Base-by-base conservation (phyloP, 2,888 invertebrate species). In the Tromatobia lineatoria region DNA sequence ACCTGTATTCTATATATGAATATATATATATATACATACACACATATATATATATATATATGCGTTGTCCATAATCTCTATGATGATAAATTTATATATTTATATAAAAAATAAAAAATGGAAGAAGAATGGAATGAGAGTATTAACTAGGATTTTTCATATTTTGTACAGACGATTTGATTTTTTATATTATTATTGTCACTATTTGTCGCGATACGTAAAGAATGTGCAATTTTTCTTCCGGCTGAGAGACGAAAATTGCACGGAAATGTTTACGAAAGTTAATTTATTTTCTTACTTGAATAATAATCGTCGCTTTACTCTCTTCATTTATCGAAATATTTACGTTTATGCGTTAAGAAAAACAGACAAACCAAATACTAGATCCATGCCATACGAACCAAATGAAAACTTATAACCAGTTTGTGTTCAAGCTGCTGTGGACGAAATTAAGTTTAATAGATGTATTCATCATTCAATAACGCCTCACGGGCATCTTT, bases 381-480 rank as follows among this genome's bases (percentile, higher is more conserved):
- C 90, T 92, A 93, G 91, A 91, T 91, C 88, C 92, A 93, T 92
- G 93, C 92, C 92, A 93, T 93, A 92, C 90, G 90, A 92, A 92
- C 92, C 92, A 93, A 92, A 93, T 92, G 90, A 92, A 91, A 90
- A 77, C 75, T 78, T 81, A 88, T 89, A 92, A 91, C 91, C 91
- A 91, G 88, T 91, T 92, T 93, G 92, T 93, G 92, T 93, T 93
- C 93, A 91, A 92, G 90, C 90, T 90, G 88, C 89, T 88, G 87
- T 88, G 88, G 88, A 86, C 88, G 87, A 90, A 90, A 88, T 88
- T 88, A 81, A 86, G 73, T 87, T 88, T 83, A 82, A 83, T 78
- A 85, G 80, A 79, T 86, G 50, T 79, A 73, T 25, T 77, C 64
- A 57, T 34, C 64, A 77, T 70, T 64, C n/a, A 70, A 47, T 25